Percentiles rank a stretch among this genome's conserved stretches.
Conservation (phyloP, 2,113 vertebrate species). For the Stigmatopora argus region DNA sequence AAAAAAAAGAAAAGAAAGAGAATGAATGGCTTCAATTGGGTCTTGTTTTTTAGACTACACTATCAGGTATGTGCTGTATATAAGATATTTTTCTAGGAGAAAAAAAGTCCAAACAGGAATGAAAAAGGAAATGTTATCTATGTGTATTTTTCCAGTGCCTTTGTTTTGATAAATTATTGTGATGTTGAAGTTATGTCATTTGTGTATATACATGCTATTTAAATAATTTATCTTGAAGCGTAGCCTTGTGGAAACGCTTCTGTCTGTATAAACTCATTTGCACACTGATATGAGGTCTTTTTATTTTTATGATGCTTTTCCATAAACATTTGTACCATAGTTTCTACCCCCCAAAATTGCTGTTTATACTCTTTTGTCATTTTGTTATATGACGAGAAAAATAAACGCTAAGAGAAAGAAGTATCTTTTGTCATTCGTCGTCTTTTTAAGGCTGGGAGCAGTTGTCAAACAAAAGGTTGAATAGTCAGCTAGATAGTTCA, state of each 20-base stretch:
- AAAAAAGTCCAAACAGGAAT: conserved; percentile 73
- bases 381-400: conserved; percentile 70
- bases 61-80: conserved; percentile 84
- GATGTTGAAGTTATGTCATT: conserved; percentile 82
- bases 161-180: conserved; percentile 91
- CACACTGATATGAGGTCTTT: conserved; percentile 88
- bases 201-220: conserved; percentile 99
- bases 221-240: conserved; percentile 99
- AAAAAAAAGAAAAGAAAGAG: conserved; percentile 40
- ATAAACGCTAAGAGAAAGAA: conserved; percentile 64
- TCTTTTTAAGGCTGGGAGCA: conserved; percentile 12
- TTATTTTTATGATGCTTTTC: conserved; percentile 78
- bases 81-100: conserved; percentile 81
- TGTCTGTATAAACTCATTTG: conserved; percentile 98
- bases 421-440: not conserved
- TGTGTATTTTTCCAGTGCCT: conserved; percentile 76
- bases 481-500: not conserved
- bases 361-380: conserved; percentile 66
- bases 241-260: conserved; percentile 89
- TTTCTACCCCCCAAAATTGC: conserved; percentile 69
- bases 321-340: conserved; percentile 85
- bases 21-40: conserved; percentile 70
- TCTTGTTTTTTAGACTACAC: conserved; percentile 73
- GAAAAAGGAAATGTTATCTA: conserved; percentile 77
- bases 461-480: conserved; percentile 12